phyloP scores from a whole-genome alignment of 1,140 invertebrate species.

The Gyrodactylus salaris region DNA sequence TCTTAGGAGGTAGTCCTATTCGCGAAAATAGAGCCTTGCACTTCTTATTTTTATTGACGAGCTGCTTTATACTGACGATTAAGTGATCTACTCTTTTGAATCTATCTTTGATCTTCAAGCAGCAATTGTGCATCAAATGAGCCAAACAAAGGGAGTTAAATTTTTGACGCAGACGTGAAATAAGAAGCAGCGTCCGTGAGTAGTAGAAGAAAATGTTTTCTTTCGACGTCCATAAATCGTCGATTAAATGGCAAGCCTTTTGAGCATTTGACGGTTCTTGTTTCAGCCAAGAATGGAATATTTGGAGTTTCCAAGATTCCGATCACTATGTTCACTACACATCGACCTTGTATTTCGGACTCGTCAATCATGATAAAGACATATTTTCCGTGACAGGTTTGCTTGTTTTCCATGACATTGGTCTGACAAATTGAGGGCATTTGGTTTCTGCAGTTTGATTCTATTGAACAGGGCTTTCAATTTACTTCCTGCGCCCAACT shows the following conservation, averaged over 20 bases:
- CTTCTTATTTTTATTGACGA: not conserved
- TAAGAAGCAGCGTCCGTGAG: slow-evolving; percentile 1
- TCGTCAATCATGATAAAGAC: not conserved
- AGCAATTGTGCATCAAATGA: slow-evolving; percentile 5
- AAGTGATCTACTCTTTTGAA: not conserved
- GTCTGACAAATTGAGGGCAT: no score
- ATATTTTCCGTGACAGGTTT: no score
- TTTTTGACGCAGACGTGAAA: slow-evolving; percentile 1
- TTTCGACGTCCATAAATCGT: not conserved
- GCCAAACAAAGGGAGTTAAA: not conserved
- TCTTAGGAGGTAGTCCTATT: not conserved
- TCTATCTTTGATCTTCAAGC: not conserved
- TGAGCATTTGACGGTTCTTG: not conserved
- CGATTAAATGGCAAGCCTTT: not conserved
- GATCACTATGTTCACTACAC: not conserved
- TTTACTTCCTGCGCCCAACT: no score
- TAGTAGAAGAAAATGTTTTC: not conserved
- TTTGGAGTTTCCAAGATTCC: not conserved
- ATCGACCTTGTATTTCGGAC: not conserved
- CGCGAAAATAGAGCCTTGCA: not conserved
- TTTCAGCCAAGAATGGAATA: not conserved
- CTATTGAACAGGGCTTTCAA: no score
- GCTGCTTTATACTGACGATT: not conserved
- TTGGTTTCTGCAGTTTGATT: no score
- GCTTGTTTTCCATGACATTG: no score